Conservation (phyloP, 2,113 vertebrate genomes). For the Danionella cerebrum region DNA sequence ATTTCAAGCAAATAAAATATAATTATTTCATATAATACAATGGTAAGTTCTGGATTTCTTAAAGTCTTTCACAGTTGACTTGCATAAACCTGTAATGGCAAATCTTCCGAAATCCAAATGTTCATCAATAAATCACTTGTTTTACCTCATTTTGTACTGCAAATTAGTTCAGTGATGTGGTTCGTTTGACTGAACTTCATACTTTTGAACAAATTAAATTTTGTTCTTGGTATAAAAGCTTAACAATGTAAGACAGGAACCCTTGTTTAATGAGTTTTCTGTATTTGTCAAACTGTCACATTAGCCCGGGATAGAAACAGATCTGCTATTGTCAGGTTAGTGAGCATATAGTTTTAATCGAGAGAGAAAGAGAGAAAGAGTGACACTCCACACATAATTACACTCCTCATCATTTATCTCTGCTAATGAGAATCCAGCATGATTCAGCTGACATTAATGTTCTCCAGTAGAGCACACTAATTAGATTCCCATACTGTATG, state of each 20-base stretch:
- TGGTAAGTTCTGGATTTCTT: no score
- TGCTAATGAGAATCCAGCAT: background rate
- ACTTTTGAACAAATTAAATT: no score
- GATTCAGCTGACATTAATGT: background rate
- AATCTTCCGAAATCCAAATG: no score
- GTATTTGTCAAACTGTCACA: background rate
- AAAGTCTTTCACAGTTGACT: no score
- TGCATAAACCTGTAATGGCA: no score
- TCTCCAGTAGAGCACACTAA: background rate
- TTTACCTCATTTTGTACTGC: no score
- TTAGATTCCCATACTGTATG: background rate
- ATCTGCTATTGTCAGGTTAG: background rate
- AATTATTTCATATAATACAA: no score
- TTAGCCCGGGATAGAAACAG: background rate
- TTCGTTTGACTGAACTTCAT: no score
- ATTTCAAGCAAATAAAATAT: no score
- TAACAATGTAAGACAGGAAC: background rate
- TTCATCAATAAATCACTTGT: no score
- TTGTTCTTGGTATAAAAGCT: no score
- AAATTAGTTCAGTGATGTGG: no score
- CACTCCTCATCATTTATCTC: background rate
- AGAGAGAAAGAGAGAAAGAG: background rate
- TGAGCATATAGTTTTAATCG: background rate
- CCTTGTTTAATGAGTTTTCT: background rate
- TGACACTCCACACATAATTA: background rate